Base-by-base conservation (phyloP, 1,140 invertebrate genomes). In the Cherax quadricarinatus region DNA sequence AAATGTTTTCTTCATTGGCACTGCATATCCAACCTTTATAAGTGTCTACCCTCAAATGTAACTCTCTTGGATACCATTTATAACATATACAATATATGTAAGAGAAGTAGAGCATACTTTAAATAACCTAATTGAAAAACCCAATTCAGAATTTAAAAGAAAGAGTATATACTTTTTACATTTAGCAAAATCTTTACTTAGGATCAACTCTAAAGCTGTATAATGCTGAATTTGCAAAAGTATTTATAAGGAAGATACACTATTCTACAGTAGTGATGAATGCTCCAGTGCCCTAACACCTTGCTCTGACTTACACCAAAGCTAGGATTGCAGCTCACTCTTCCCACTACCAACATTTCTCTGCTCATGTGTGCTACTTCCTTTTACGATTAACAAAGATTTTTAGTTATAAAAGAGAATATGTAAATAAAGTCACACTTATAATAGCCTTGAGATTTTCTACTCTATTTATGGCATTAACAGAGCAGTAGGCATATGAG, bases 271-370 rank as follows among this genome's bases (percentile, higher is more conserved):
- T 85, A 85, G 83, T 85, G 83, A 70, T 70, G 30, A 85, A 41
- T 85, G 21, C 60, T 53, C 41, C 10, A 60, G n/a, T 57, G 79
- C 7, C 48, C 86, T 87, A 87, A 87, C 53, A 70, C 18, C 73
- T 3, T 79, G 21, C 86, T 87, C 16, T 87, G 66, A 86, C 48
- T 86, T 86, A 75, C 75, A 87, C 75, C 53, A 85, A 70, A 10
- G 18, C 62, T 62, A 41, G 62, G 70, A 14, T 49, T n/a, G 53
- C 60, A 12, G 83, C 83, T 84, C 70, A 30, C 62, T 62, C 49
- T 53, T n/a, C 70, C n/a, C 53, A n/a, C 24, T 62, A 85, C 60
- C 83, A 85, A 85, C 60, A 85, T 66, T 85, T 85, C 83, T 57
- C 62, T 85, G 10, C 48, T 70, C 70, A 6, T 75, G 70, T 75